Evolutionary conservation across 2,888 invertebrate genomes (phyloP).

Genomic region (Troides oblongomaculatus): DNA sequence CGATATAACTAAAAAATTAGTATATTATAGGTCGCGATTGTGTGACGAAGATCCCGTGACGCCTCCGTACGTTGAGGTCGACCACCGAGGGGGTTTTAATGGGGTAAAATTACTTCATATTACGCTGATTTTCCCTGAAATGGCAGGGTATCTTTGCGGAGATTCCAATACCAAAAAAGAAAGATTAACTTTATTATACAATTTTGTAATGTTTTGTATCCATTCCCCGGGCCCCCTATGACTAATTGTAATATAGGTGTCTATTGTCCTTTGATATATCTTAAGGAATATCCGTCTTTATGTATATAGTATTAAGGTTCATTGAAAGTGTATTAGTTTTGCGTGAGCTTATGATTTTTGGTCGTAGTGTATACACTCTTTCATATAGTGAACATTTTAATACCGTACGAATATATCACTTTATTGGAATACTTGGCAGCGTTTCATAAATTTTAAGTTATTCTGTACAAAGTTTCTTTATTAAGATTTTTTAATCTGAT

Average conservation of each 20-base stretch:
- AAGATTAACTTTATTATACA: slow-evolving; percentile 36
- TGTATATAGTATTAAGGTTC: slow-evolving; percentile 63
- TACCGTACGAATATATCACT: slow-evolving; percentile 8
- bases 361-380: slow-evolving; percentile 30
- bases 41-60: no score
- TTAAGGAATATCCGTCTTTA: slow-evolving; percentile 74
- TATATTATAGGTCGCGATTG: no score
- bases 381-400: slow-evolving; percentile 23
- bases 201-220: slow-evolving; percentile 77
- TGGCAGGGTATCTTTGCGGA: no score
- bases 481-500: neutral
- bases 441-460: neutral
- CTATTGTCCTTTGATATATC: slow-evolving; percentile 66
- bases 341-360: slow-evolving; percentile 37
- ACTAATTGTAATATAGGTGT: slow-evolving; percentile 70
- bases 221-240: slow-evolving; percentile 68
- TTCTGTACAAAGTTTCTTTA: neutral
- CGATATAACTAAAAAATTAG: no score
- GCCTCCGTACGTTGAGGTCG: no score
- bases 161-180: no score
- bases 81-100: no score
- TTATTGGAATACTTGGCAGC: slow-evolving; percentile 1
- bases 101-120: no score
- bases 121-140: no score
- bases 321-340: slow-evolving; percentile 39